Conservation (phyloP, 2,797 vertebrate genomes). For the Gallirallus australis region DNA sequence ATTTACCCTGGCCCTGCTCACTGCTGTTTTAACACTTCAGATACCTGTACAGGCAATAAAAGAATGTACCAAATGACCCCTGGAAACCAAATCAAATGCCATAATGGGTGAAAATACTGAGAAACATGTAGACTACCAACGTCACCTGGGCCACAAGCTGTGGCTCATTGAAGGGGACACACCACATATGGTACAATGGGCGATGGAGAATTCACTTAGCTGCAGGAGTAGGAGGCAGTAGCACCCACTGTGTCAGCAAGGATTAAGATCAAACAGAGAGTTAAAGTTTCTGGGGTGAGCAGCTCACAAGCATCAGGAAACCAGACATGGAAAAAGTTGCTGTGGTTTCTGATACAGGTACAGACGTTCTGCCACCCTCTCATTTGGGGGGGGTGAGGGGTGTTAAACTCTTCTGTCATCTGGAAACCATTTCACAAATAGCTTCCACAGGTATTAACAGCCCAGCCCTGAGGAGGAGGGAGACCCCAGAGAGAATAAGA, state of each 20-base stretch:
- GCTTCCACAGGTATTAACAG: slow-evolving; percentile 33
- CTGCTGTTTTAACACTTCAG: not conserved
- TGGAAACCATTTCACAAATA: slow-evolving; percentile 55
- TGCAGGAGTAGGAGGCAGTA: not conserved
- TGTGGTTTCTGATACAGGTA: slow-evolving; percentile 9
- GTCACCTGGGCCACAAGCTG: not conserved
- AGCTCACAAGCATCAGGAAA: slow-evolving; percentile 15
- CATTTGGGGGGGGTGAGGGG: not conserved
- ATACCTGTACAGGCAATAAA: not conserved
- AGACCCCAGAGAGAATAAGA: not conserved
- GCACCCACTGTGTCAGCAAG: not conserved
- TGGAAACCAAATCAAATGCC: not conserved
- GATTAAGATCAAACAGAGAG: not conserved
- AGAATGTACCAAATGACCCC: not conserved
- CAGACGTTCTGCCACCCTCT: not conserved
- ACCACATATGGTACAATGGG: fast-evolving
- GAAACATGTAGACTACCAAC: fast-evolving
- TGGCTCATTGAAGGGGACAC: fast-evolving
- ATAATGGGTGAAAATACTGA: not conserved
- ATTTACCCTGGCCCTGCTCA: not conserved
- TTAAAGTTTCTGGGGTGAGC: not conserved
- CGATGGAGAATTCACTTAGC: not conserved
- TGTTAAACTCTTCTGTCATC: not conserved
- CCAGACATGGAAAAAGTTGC: not conserved
- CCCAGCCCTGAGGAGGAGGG: not conserved